Conservation (phyloP, 2,113 vertebrate species). For the Ginglymostoma cirratum region DNA sequence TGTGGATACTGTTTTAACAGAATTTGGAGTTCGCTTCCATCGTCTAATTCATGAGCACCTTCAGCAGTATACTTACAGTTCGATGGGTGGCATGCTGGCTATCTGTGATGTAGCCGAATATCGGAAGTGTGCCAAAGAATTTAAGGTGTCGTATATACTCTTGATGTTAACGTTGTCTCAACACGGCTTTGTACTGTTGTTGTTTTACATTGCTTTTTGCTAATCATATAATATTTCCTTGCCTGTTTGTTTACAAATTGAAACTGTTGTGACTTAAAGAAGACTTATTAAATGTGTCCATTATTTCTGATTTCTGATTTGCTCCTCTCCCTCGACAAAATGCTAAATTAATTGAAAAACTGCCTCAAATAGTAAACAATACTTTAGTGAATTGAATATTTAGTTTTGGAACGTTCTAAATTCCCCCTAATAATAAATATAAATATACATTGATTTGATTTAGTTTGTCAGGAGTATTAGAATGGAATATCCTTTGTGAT, state of each 20-base stretch:
- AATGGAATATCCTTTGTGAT: too few species aligned
- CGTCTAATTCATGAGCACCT: constrained; percentile 93
- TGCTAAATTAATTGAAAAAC: background rate
- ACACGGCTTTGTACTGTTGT: background rate
- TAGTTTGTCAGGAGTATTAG: background rate
- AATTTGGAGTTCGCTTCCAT: constrained; percentile 93
- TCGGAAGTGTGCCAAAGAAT: constrained; percentile 93
- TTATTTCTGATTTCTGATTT: background rate
- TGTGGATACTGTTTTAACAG: constrained; percentile 90
- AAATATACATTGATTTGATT: background rate
- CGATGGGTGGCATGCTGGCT: constrained; percentile 97
- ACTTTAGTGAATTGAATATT: background rate
- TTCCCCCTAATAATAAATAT: background rate
- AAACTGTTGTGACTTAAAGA: background rate
- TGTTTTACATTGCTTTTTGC: background rate
- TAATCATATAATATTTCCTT: background rate
- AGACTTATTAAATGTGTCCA: background rate
- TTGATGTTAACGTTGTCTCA: constrained; percentile 37
- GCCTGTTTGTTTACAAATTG: background rate
- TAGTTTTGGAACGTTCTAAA: background rate
- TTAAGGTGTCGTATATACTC: constrained; percentile 58
- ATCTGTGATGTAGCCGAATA: constrained; percentile 98
- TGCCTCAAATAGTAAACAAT: background rate
- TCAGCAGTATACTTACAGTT: constrained; percentile 95
- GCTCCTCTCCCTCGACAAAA: background rate